Evolutionary conservation across 1,140 invertebrate genomes (phyloP).

Genomic region (Bombus haemorrhoidalis): DNA sequence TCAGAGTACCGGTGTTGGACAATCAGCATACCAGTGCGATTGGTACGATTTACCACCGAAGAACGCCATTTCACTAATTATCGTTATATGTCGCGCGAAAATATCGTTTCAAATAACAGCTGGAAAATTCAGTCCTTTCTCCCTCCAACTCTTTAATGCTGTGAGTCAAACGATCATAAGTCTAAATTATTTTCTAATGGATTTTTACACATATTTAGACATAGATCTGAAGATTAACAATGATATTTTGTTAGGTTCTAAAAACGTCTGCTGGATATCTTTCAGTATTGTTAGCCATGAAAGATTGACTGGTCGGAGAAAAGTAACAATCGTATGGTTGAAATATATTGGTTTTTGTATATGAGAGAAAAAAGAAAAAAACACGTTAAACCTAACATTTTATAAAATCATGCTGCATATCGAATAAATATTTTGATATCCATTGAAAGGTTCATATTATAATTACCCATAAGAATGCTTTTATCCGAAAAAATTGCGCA

Average conservation of each 20-base stretch:
- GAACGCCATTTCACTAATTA: constrained; percentile 51
- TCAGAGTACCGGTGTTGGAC: constrained; percentile 64
- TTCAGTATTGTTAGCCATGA: constrained; percentile 65
- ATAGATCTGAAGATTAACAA: background rate
- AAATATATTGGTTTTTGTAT: no score
- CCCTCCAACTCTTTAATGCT: constrained; percentile 54
- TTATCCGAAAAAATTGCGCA: background rate
- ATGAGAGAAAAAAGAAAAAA: background rate
- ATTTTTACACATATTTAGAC: no score
- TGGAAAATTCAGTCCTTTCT: constrained; percentile 70
- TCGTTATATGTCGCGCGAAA: constrained; percentile 66
- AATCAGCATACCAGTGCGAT: constrained; percentile 65
- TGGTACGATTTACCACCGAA: constrained; percentile 68
- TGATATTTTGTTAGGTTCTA: constrained; percentile 53
- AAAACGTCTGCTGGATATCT: constrained; percentile 63
- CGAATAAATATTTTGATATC: background rate
- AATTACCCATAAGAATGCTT: background rate
- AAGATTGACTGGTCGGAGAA: constrained; percentile 10
- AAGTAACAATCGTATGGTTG: background rate
- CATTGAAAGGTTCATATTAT: background rate
- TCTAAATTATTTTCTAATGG: no score
- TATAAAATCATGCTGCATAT: background rate
- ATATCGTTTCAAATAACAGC: constrained; percentile 68
- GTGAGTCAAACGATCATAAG: constrained; percentile 32
- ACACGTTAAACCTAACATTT: background rate